Evolutionary conservation across 2,113 vertebrate species (phyloP).

Genomic region (Alces alces): DNA sequence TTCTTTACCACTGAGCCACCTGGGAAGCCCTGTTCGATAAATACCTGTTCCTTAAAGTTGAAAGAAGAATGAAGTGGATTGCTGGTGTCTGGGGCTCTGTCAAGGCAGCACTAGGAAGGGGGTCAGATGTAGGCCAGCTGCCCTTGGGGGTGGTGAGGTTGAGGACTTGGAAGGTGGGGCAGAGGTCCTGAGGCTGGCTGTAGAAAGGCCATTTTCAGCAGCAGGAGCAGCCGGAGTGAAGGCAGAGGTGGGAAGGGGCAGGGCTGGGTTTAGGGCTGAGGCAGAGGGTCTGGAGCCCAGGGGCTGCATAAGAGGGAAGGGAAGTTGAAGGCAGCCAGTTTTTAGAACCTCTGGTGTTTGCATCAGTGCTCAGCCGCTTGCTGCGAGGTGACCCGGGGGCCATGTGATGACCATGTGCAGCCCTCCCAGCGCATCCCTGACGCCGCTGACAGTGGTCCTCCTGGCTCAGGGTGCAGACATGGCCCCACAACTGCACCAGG

Average conservation of each 20-base stretch:
- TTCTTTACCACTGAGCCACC: not conserved
- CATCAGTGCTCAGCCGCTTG: not conserved
- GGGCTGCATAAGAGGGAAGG: not conserved
- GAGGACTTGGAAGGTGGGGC: not conserved
- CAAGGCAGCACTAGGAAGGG: not conserved
- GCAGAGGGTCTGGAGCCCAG: not conserved
- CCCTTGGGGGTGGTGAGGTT: not conserved
- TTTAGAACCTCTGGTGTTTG: not conserved
- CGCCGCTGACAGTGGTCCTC: no score
- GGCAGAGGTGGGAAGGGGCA: not conserved
- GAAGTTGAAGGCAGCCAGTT: not conserved
- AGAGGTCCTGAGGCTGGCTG: not conserved
- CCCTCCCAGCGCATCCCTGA: not conserved
- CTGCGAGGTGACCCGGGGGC: not conserved
- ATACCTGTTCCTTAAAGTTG: not conserved
- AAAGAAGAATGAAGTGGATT: not conserved
- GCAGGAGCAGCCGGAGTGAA: not conserved
- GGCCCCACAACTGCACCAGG: not conserved
- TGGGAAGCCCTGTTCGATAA: not conserved
- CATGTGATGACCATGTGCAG: fast-evolving
- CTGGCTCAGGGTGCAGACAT: not conserved
- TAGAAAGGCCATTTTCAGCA: not conserved
- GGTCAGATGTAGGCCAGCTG: not conserved
- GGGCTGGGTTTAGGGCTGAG: not conserved
- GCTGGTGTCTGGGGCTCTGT: not conserved